Evolutionary conservation across 2,888 invertebrate species (phyloP).

Genomic region (Phengaris alcon): DNA sequence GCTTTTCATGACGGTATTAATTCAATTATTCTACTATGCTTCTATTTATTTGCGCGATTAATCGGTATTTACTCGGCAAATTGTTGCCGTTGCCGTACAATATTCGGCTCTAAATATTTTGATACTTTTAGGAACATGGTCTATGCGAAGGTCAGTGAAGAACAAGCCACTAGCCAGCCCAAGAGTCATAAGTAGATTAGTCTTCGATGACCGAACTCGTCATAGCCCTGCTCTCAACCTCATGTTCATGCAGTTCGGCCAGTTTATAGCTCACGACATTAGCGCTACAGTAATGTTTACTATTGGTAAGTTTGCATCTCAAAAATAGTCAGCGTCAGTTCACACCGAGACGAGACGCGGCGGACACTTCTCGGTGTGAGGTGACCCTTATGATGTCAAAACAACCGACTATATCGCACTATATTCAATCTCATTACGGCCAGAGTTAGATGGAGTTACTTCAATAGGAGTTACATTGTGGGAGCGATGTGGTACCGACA

Average conservation of each 20-base stretch:
- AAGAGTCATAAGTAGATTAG: slow-evolving; percentile 81
- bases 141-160: slow-evolving; percentile 68
- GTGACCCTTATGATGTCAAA: not conserved
- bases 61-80: too few species aligned
- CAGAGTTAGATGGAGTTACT: not conserved
- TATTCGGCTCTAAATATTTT: too few species aligned
- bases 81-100: too few species aligned
- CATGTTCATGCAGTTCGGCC: slow-evolving; percentile 88
- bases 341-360: too few species aligned
- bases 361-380: too few species aligned
- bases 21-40: too few species aligned
- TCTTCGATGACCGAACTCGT: slow-evolving; percentile 80
- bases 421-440: not conserved
- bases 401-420: not conserved
- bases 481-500: too few species aligned
- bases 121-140: slow-evolving; percentile 65
- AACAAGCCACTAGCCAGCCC: slow-evolving; percentile 81
- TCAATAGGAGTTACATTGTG: not conserved
- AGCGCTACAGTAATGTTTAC: slow-evolving; percentile 85
- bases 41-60: too few species aligned
- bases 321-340: too few species aligned
- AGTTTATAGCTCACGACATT: slow-evolving; percentile 88
- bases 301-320: slow-evolving; percentile 73
- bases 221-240: slow-evolving; percentile 82
- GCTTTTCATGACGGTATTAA: slow-evolving; percentile 44